Conservation (phyloP, 2,888 invertebrate species). For the Agriopis leucophaearia region DNA sequence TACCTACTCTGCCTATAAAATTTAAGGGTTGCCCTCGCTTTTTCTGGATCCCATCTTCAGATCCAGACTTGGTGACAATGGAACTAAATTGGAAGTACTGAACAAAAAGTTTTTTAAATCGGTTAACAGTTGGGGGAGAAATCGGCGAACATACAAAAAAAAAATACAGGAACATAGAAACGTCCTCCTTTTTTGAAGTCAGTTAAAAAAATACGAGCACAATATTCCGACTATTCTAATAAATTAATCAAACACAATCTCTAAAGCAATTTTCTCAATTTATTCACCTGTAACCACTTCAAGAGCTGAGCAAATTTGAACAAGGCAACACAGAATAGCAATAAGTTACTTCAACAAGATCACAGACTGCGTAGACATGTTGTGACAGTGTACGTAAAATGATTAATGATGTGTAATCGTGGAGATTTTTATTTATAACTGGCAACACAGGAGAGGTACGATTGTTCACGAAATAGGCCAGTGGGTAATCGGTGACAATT, state of each 20-base stretch:
- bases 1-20: no score
- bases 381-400: slow-evolving; percentile 76
- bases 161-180: no score
- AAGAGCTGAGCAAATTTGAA: slow-evolving; percentile 48
- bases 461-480: slow-evolving; percentile 77
- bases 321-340: slow-evolving; percentile 50
- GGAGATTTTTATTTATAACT: slow-evolving; percentile 73
- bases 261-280: slow-evolving; percentile 67
- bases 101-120: no score
- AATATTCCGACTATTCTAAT: background rate
- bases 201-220: no score
- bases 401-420: slow-evolving; percentile 81
- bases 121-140: no score
- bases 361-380: slow-evolving; percentile 74
- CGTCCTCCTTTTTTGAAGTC: no score
- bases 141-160: no score
- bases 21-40: no score
- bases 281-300: slow-evolving; percentile 33
- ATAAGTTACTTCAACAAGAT: slow-evolving; percentile 60
- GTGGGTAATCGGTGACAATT: slow-evolving; percentile 54
- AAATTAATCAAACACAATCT: slow-evolving; percentile 54
- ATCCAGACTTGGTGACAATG: no score
- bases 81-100: no score
- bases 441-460: slow-evolving; percentile 62
- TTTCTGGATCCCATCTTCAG: no score